Evolutionary conservation across 2,113 vertebrate genomes (phyloP), one percentile per base, ranked within the genome.

Genomic region (Miniopterus natalensis): DNA sequence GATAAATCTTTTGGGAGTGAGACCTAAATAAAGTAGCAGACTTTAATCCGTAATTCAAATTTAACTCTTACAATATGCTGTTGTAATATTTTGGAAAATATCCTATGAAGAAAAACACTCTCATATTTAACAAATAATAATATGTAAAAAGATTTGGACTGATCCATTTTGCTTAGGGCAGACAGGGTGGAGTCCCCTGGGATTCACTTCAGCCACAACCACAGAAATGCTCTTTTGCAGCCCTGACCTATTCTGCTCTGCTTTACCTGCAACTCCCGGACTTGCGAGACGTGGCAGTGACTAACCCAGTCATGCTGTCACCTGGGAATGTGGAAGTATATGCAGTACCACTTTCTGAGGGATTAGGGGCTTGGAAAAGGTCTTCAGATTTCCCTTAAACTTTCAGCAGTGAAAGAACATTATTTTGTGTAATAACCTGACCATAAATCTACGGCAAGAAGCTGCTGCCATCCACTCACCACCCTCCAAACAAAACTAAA

Each of bases 101-200:
- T 23, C 1, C 5, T 71, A 25, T 77, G 27, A 74, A 79, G 27
- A 74, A 79, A 90, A 87, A 45, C 92, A 47, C 27, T 51, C 31
- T 84, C 15, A 55, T 78, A 9, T 29, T 14, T 81, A 55, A 77
- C 27, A 47, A 73, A 66, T 53, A 84, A 84, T 59, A 49, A 59
- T 89, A 42, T 42, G 13, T 90, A 36, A 90, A 63, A 92, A 49
- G n/a, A 45, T 90, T 90, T 75, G 66, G 18, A 83, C 3, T 78
- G 59, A 42, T 57, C 49, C 8, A 15, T 91, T 95, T 88, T 94
- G 47, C 57, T 95, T 77, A 68, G 14, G 51, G 23, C 47, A 61
- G 31, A n/a, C 45, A 51, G 53, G 31, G 20, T 66, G 42, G 73
- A 12, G 23, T 55, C n/a, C 6, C 10, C 27, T 75, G 73, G 13